Conservation (phyloP, 2,888 invertebrate genomes). For the Leptura quadrifasciata region DNA sequence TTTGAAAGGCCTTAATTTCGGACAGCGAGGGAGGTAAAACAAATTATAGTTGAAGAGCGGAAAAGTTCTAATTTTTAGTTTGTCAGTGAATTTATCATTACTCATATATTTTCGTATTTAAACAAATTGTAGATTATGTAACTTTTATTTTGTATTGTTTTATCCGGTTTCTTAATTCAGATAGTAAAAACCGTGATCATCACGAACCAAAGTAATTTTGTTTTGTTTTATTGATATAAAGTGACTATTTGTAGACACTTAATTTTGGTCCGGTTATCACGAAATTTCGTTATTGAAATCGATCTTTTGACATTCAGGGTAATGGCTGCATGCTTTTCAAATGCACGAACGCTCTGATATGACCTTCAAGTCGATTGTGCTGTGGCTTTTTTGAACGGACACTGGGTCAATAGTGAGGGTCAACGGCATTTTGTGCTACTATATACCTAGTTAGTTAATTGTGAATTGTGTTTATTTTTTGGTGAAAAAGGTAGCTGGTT, state of each 20-base stretch:
- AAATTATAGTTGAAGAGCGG: too few relatives aligned
- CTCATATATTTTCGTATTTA: too few relatives aligned
- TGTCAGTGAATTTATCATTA: too few relatives aligned
- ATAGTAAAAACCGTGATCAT: background rate
- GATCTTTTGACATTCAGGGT: slow-evolving; percentile 33
- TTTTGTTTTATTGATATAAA: slow-evolving; percentile 19
- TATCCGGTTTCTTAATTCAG: background rate
- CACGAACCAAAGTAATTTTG: background rate
- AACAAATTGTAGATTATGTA: background rate
- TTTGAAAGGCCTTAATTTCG: too few relatives aligned
- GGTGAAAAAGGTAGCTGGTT: too few relatives aligned
- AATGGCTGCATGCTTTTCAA: slow-evolving; percentile 15
- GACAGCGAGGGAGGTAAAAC: too few relatives aligned
- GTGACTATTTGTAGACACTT: background rate
- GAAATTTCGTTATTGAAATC: background rate
- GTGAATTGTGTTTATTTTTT: too few relatives aligned
- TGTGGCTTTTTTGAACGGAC: slow-evolving; percentile 6
- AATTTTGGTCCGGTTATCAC: slow-evolving; percentile 6
- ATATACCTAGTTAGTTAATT: too few relatives aligned
- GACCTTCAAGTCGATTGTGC: slow-evolving; percentile 10
- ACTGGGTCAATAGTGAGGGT: slow-evolving; percentile 29
- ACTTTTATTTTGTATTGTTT: background rate
- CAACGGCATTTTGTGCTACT: slow-evolving; percentile 7
- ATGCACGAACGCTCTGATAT: slow-evolving; percentile 5
- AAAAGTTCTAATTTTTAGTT: too few relatives aligned